Percentiles rank a stretch among this genome's conserved stretches.
Conservation (phyloP, 1,140 invertebrate genomes). For the Mylabris phalerata region DNA sequence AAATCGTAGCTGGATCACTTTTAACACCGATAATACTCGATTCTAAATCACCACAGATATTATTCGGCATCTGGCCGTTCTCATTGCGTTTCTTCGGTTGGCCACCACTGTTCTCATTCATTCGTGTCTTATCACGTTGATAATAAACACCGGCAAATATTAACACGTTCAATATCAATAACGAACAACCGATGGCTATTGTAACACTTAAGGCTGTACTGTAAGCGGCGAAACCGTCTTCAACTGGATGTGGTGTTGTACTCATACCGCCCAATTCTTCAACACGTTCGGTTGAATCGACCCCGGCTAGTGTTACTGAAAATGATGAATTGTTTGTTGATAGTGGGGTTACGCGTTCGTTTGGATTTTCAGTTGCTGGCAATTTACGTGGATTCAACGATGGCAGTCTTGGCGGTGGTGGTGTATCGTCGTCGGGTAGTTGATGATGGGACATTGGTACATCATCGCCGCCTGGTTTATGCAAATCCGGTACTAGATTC, state of each 20-base stretch:
- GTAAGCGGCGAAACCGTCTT: constrained; percentile 79
- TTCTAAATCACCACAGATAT: constrained; percentile 71
- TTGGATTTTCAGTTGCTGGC: constrained; percentile 48
- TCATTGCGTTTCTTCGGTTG: constrained; percentile 67
- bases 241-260: constrained; percentile 55
- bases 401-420: constrained; percentile 48
- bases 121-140: constrained; percentile 76
- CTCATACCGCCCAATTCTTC: constrained; percentile 40
- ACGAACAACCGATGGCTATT: constrained; percentile 87
- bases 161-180: constrained; percentile 83
- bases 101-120: constrained; percentile 51
- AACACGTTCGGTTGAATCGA: constrained; percentile 35
- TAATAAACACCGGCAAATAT: constrained; percentile 93
- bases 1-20: constrained; percentile 58
- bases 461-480: constrained; percentile 78
- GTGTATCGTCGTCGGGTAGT: constrained; percentile 62
- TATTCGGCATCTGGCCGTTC: constrained; percentile 78
- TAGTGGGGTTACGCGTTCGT: constrained; percentile 41
- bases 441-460: constrained; percentile 81
- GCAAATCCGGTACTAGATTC: constrained; percentile 91
- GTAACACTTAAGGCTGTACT: constrained; percentile 84
- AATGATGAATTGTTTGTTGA: constrained; percentile 32
- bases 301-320: constrained; percentile 37
- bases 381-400: constrained; percentile 47
- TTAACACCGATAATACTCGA: constrained; percentile 57